Evolutionary conservation across 2,113 vertebrate genomes (phyloP).

Genomic region (Paramisgurnus dabryanus): DNA sequence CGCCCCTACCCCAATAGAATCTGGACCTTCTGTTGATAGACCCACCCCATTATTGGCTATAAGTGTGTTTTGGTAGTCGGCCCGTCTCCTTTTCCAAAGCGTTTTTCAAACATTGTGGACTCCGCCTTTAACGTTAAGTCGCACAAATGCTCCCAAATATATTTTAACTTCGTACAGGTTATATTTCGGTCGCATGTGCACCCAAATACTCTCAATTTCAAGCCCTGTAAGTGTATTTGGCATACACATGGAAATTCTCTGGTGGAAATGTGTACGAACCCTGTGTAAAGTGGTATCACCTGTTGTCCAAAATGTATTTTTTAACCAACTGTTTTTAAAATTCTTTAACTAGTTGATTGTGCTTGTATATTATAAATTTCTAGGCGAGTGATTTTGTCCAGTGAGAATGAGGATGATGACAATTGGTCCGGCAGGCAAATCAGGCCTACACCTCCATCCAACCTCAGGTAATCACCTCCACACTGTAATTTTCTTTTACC

Average conservation of each 20-base stretch:
- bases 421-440: not conserved
- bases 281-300: not conserved
- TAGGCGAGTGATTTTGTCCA: not conserved
- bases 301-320: not conserved
- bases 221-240: too few species aligned
- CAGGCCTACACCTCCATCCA: not conserved
- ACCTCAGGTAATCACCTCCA: not conserved
- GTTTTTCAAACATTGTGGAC: too few species aligned
- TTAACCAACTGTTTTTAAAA: slow-evolving; percentile 6
- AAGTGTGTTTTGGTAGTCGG: too few species aligned
- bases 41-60: too few species aligned
- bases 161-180: too few species aligned
- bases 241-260: not conserved
- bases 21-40: too few species aligned
- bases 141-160: too few species aligned
- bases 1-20: too few species aligned
- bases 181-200: too few species aligned
- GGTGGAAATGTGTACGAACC: not conserved
- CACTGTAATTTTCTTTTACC: not conserved
- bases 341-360: not conserved
- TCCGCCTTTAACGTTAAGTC: not conserved
- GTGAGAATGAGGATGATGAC: not conserved
- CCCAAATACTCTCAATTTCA: too few species aligned
- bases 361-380: not conserved
- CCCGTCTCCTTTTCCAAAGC: too few species aligned